Evolutionary conservation across 2,888 invertebrate genomes (phyloP), one percentile per base, ranked within the genome.

Genomic region (Cryptus viduatorius): DNA sequence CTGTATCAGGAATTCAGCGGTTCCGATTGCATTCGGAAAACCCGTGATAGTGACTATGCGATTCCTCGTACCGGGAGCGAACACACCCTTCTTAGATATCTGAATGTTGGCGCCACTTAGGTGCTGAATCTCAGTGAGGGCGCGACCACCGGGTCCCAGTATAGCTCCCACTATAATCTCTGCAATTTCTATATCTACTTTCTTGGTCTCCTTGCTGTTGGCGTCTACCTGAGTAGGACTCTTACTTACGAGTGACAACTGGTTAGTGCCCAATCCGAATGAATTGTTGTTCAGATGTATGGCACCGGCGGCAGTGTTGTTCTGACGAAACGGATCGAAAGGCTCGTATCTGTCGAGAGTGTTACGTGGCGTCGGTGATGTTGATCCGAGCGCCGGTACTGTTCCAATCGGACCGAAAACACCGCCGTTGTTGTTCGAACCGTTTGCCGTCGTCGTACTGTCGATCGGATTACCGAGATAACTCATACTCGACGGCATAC

Each of bases 51-150:
- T 98, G 90, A 99, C 99, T 95, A 98, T 98, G 94, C 99, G 97
- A 95, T 99, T 98, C 94, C 98, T 97, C 90, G 98, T 99, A 94
- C 98, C 98, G 89, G 99, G 98, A 92, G 98, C 98, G 95, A 98
- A 99, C 93, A 98, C 98, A 94, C 98, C 98, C 95, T 99, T 99
- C 96, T 99, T 99, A 90, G 98, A 98, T 95, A 99, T 99, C 95
- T 99, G 98, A 95, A 99, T 98, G 95, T 97, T 98, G 94, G 99
- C 98, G 94, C 98, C 98, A 94, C 98, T 98, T 95, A 97, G 96
- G 95, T 98, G 98, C 95, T 99, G 99, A 94, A 99, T 98, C 96
- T 99, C 99, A 93, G 98, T 97, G 94, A 99, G 96, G 94, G 98
- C 97, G 94, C 98, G 97, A 88, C 99, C 99, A 93, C 98, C 98